Conservation (phyloP, 2,113 vertebrate species). For the Oreochromis niloticus region DNA sequence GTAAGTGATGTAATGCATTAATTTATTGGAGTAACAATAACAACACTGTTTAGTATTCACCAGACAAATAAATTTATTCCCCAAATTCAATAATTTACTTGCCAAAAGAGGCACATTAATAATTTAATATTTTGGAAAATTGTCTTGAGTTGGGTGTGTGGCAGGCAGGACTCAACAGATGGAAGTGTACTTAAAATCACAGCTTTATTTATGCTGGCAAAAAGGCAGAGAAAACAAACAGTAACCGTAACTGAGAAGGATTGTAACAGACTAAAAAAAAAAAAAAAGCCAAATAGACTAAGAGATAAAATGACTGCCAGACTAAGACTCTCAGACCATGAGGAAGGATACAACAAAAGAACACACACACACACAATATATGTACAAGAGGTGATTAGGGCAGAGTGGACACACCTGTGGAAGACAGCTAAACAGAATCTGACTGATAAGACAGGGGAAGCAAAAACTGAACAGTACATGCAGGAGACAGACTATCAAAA, state of each 20-base stretch:
- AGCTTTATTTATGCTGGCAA: neutral
- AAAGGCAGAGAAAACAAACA: neutral
- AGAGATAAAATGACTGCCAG: neutral
- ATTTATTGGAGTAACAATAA: neutral
- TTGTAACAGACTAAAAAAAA: neutral
- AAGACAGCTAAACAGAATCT: neutral
- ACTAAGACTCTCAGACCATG: neutral
- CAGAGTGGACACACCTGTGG: neutral
- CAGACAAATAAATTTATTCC: neutral
- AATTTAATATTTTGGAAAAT: neutral
- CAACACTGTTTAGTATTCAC: neutral
- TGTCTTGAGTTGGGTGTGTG: neutral
- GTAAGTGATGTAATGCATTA: neutral
- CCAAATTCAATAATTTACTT: neutral
- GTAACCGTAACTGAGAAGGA: neutral
- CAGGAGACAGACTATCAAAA: neutral
- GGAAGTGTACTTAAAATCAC: neutral
- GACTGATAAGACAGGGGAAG: neutral
- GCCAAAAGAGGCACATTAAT: neutral
- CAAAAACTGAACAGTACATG: neutral
- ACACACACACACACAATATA: neutral
- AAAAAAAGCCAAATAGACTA: neutral
- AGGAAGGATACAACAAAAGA: neutral
- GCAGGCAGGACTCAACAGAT: neutral
- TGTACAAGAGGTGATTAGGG: neutral